phyloP scores from a whole-genome alignment of 1,140 invertebrate genomes.

The Leptinotarsa defecta region DNA sequence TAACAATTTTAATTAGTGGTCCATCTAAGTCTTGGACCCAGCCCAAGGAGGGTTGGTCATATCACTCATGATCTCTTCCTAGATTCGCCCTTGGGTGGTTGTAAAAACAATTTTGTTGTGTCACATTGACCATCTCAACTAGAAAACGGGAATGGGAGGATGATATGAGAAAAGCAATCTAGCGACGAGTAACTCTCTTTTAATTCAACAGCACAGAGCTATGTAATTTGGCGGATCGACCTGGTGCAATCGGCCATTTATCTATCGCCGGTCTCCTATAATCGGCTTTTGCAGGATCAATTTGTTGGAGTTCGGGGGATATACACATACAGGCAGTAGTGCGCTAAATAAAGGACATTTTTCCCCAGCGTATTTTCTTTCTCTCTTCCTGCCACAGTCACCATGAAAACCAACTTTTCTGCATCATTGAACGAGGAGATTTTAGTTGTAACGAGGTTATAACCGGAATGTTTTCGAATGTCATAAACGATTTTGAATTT shows the following conservation, averaged over 20 bases:
- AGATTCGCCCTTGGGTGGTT: no score
- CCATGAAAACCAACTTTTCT: neutral
- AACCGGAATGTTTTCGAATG: neutral
- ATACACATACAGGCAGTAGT: neutral
- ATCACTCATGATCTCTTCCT: no score
- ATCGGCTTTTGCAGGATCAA: conserved; percentile 42
- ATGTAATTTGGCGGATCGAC: conserved; percentile 48
- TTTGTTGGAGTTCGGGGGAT: conserved; percentile 36
- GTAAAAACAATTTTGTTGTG: no score
- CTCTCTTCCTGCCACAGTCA: neutral
- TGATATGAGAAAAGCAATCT: conserved; percentile 38
- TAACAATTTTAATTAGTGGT: no score
- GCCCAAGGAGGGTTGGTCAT: no score
- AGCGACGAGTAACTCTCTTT: conserved; percentile 46
- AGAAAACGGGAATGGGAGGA: conserved; percentile 6
- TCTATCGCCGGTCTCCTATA: conserved; percentile 45
- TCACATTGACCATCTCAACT: no score
- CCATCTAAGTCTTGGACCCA: no score
- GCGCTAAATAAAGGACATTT: conserved; percentile 10
- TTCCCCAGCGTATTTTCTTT: neutral
- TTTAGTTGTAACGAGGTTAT: neutral
- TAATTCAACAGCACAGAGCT: conserved; percentile 46
- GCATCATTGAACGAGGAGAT: neutral
- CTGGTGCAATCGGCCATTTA: conserved; percentile 46
- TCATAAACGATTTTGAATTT: no score